Percentiles rank a stretch among this genome's conserved stretches.
phyloP scores from a whole-genome alignment of 2,113 vertebrate species.

The Synodontis membranacea region DNA sequence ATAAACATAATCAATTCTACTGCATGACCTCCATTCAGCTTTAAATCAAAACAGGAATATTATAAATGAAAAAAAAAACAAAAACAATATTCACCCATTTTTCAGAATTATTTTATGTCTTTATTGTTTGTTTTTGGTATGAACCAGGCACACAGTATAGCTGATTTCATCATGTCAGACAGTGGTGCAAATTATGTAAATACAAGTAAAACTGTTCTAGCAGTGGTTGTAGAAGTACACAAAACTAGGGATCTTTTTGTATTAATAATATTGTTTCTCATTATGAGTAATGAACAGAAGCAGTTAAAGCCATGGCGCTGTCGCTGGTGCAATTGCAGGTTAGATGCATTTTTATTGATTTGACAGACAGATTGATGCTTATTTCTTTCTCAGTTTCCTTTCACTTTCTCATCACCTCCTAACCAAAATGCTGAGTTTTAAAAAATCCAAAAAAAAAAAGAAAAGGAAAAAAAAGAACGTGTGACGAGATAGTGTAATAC shows the following conservation, averaged over 20 bases:
- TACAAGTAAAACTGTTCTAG: slow-evolving; percentile 17
- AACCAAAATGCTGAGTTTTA: slow-evolving; percentile 21
- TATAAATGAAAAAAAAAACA: not conserved
- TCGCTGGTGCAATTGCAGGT: slow-evolving; percentile 3
- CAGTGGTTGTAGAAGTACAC: slow-evolving; percentile 22
- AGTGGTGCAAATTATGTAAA: slow-evolving; percentile 26
- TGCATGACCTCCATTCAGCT: not conserved
- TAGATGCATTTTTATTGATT: slow-evolving; percentile 8
- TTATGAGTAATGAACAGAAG: slow-evolving; percentile 27
- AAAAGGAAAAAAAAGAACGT: no score
- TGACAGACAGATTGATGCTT: not conserved
- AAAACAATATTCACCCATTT: not conserved
- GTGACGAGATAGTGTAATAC: not conserved
- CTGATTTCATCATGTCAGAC: slow-evolving; percentile 13
- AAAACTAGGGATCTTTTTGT: slow-evolving; percentile 1
- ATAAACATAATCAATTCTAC: not conserved
- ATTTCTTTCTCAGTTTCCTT: not conserved
- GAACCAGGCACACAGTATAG: slow-evolving; percentile 27
- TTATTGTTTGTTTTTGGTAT: slow-evolving; percentile 33
- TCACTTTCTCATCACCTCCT: not conserved
- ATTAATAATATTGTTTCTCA: not conserved
- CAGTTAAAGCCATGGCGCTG: slow-evolving; percentile 11
- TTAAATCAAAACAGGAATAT: not conserved
- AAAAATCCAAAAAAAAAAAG: not conserved
- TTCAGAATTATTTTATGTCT: slow-evolving; percentile 11